Percentiles rank a stretch among this genome's conserved stretches.
phyloP scores from a whole-genome alignment of 2,797 vertebrate species.

The Trachops cirrhosus region DNA sequence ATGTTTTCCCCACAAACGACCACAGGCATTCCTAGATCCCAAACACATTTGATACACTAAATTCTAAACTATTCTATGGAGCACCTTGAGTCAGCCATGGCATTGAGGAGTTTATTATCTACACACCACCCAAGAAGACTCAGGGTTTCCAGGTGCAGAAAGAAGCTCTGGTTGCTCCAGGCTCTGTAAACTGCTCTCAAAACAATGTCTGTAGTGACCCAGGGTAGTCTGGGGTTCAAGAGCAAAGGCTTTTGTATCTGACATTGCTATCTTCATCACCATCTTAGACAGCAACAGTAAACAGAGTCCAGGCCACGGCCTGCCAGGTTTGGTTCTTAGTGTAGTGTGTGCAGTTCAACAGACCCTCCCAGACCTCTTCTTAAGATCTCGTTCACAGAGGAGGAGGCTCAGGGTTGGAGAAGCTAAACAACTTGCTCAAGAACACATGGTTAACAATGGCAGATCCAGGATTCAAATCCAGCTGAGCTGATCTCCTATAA shows the following conservation, averaged over 20 bases:
- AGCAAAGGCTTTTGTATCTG: neutral
- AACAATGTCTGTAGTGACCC: neutral
- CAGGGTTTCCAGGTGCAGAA: neutral
- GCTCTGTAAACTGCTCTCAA: neutral
- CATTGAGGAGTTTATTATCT: neutral
- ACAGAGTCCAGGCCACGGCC: rapidly evolving
- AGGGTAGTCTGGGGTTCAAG: neutral
- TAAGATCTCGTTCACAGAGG: neutral
- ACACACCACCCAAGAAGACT: neutral
- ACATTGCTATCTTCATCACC: neutral
- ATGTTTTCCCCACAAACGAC: neutral
- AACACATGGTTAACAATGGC: neutral
- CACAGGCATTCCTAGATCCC: neutral
- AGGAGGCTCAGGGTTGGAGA: neutral
- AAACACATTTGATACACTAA: neutral
- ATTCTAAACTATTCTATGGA: neutral
- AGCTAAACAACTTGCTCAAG: neutral
- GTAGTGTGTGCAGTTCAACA: rapidly evolving
- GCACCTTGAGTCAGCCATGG: rapidly evolving
- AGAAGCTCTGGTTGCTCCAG: neutral
- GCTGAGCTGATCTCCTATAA: neutral
- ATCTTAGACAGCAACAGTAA: neutral
- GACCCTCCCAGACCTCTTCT: neutral
- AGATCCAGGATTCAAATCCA: neutral
- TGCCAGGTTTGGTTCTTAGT: neutral